These are phyloP conservation scores for Cecropterus lyciades DNA, from an alignment of 1,140 invertebrate genomes.

Conservation along the genomic window DNA sequence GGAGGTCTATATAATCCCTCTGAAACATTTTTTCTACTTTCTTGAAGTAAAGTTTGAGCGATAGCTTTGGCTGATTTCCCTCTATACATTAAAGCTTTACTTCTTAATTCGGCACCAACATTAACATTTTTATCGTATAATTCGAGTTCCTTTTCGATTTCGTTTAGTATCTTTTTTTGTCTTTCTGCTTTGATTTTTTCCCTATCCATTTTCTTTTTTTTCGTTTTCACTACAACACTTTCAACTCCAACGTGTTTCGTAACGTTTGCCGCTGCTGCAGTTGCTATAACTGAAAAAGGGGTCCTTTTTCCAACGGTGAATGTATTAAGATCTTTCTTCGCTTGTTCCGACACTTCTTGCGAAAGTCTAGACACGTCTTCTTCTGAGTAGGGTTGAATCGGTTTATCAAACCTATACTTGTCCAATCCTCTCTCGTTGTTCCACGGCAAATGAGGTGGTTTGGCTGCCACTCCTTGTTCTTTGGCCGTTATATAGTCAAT, in stretches of 20 bases:
- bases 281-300: slow-evolving; percentile 88
- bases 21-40: slow-evolving; percentile 85
- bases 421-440: slow-evolving; percentile 88
- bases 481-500: slow-evolving; percentile 90
- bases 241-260: slow-evolving; percentile 86
- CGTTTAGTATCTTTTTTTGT: slow-evolving; percentile 79
- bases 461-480: slow-evolving; percentile 73
- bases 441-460: slow-evolving; percentile 89
- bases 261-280: slow-evolving; percentile 87
- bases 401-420: slow-evolving; percentile 85
- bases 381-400: slow-evolving; percentile 86
- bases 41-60: slow-evolving; percentile 86
- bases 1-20: slow-evolving; percentile 36
- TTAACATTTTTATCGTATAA: slow-evolving; percentile 83
- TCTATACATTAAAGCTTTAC: slow-evolving; percentile 87
- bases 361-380: slow-evolving; percentile 87
- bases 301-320: slow-evolving; percentile 87
- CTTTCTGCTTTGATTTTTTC: slow-evolving; percentile 67
- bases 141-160: slow-evolving; percentile 78
- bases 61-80: slow-evolving; percentile 91
- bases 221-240: slow-evolving; percentile 82
- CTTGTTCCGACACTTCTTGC: slow-evolving; percentile 86
- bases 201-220: slow-evolving; percentile 79
- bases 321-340: slow-evolving; percentile 87
- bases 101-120: slow-evolving; percentile 84